Evolutionary conservation across 2,797 vertebrate genomes (phyloP), one percentile per base, ranked within the genome.

Genomic region (Acipenser ruthenus): DNA sequence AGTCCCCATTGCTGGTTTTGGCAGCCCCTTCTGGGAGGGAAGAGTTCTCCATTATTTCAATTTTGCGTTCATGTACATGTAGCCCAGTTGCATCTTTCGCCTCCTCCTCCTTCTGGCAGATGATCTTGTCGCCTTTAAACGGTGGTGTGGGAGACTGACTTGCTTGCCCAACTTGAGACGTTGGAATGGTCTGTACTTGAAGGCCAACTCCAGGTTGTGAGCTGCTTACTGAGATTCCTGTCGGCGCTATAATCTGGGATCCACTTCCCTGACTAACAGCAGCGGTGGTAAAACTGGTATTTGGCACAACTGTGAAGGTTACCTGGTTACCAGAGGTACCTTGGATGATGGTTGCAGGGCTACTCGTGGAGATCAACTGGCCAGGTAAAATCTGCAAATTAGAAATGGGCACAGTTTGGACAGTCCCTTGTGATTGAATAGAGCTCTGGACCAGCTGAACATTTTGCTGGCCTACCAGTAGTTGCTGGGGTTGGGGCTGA

Each of bases 71-170:
- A 4, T 99, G 97, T 79, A 98, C 84, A 72, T 99, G 96, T 80
- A 99, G 92, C 86, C 95, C 97, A 64, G 97, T 95, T 79, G 94
- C 94, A 66, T 98, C 97, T 85, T 97, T 98, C 82, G 97, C 97
- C 87, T 98, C 96, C 88, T 99, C 97, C 87, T 99, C 97, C 87
- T 98, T 99, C 89, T 99, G 96, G 92, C 97, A 99, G 84, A 99
- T 98, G 67, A 99, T 99, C 86, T 94, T 97, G 88, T 99, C 97
- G 81, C 95, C 97, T 91, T 92, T 90, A 77, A 99, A 94, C 18
- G 93, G 92, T 68, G 92, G 88, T 76, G 91, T 86, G 66, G 82
- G 82, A 83, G 92, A 80, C 72, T 79, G 90, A 85, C 86, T 88
- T 79, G 85, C 79, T 71, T 88, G 83, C 82, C 86, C 85, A 59